A percentile compares a stretch with the other conserved stretches of the same genome.
Conservation (phyloP, 2,888 invertebrate genomes). For the Mantis religiosa region DNA sequence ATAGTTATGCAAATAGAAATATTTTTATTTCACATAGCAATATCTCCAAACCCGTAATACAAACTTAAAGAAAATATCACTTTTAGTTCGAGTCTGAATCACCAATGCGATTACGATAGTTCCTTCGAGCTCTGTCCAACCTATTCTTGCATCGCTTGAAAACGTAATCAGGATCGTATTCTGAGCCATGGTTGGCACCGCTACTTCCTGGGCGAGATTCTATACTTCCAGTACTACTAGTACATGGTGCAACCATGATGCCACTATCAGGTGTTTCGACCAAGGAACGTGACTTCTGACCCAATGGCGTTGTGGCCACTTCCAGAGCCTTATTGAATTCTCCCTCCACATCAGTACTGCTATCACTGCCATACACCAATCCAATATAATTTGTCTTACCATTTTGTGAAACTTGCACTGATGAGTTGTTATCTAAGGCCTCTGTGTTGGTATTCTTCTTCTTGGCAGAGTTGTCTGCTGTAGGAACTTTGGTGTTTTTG, state of each 20-base stretch:
- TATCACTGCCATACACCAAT: neutral
- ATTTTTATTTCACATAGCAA: no score
- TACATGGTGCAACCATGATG: constrained; percentile 1
- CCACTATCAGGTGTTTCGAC: constrained; percentile 23
- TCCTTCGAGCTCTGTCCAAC: constrained; percentile 58
- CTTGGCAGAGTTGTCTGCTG: neutral
- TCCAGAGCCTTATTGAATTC: neutral
- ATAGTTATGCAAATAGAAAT: neutral
- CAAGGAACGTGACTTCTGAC: neutral
- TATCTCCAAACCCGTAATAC: neutral
- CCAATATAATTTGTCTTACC: neutral
- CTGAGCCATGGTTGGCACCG: constrained; percentile 34
- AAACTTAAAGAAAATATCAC: neutral
- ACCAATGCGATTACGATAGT: constrained; percentile 58
- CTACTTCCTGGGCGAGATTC: constrained; percentile 13
- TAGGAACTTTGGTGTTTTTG: constrained; percentile 4
- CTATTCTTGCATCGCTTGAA: constrained; percentile 55
- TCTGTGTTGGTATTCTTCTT: neutral
- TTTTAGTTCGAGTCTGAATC: constrained; percentile 60
- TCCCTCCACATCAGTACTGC: neutral
- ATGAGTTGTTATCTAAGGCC: constrained; percentile 8
- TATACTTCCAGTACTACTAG: constrained; percentile 7
- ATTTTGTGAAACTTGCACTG: neutral
- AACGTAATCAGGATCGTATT: constrained; percentile 46
- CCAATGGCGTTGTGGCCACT: neutral